phyloP scores from a whole-genome alignment of 2,797 vertebrate genomes.

The Menidia menidia region DNA sequence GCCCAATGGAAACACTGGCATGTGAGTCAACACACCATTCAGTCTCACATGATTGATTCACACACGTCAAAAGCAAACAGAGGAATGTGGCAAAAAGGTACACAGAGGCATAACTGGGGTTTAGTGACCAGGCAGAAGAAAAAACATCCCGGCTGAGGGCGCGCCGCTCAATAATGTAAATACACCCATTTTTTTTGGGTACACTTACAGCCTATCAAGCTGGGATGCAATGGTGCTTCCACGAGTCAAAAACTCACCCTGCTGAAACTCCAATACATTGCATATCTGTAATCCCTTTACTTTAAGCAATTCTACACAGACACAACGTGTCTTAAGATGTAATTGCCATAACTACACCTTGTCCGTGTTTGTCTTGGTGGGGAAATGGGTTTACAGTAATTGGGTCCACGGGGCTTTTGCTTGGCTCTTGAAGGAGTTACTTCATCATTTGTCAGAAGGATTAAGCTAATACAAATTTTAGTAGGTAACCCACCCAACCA shows the following conservation, averaged over 20 bases:
- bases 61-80: conserved; percentile 82
- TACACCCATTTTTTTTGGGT: conserved; percentile 53
- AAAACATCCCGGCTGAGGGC: conserved; percentile 72
- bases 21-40: conserved; percentile 80
- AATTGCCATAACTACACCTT: conserved; percentile 57
- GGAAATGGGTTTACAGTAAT: conserved; percentile 49
- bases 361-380: conserved; percentile 68
- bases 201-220: conserved; percentile 58
- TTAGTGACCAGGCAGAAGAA: conserved; percentile 74
- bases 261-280: conserved; percentile 34
- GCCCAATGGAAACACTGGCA: conserved; percentile 84
- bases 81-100: conserved; percentile 82
- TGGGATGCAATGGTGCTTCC: conserved; percentile 47
- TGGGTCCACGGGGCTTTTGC: conserved; percentile 45
- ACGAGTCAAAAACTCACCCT: conserved; percentile 44
- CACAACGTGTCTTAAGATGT: conserved; percentile 35
- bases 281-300: conserved; percentile 45
- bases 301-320: conserved; percentile 39
- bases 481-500: conserved; percentile 52
- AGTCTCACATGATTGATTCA: conserved; percentile 83
- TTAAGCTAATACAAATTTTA: conserved; percentile 61
- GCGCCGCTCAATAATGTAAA: conserved; percentile 77
- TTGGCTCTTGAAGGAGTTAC: conserved; percentile 57
- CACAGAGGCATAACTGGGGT: conserved; percentile 80
- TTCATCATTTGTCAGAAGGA: conserved; percentile 58